phyloP scores from a whole-genome alignment of 2,113 vertebrate species.

The Machaerirhynchus nigripectus region DNA sequence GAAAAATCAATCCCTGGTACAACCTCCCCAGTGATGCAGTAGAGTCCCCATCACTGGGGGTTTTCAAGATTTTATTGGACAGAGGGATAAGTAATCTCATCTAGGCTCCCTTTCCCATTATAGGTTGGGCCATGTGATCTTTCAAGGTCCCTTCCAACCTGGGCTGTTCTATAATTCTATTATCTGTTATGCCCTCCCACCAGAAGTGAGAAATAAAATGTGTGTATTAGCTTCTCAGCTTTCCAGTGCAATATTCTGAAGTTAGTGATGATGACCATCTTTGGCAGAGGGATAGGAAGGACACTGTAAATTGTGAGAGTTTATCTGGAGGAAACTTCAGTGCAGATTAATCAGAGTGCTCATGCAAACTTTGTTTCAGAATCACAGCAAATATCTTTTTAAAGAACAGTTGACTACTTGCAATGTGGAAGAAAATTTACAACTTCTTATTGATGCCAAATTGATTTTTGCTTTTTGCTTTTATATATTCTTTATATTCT shows the following conservation, averaged over 20 bases:
- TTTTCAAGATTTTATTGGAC: not conserved
- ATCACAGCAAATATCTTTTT: not conserved
- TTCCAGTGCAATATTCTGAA: not conserved
- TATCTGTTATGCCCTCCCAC: not conserved
- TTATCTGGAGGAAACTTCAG: not conserved
- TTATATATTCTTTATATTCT: not conserved
- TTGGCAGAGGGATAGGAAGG: not conserved
- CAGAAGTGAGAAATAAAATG: not conserved
- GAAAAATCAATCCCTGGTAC: not conserved
- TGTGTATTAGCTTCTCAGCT: not conserved
- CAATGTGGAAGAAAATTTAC: not conserved
- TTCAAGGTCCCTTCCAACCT: not conserved
- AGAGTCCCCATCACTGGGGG: not conserved
- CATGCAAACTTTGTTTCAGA: not conserved
- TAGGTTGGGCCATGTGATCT: not conserved
- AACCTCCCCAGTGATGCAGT: not conserved
- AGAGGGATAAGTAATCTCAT: not conserved
- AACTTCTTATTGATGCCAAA: not conserved
- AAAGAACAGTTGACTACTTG: not conserved
- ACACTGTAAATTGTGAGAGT: not conserved
- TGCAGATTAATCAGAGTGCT: not conserved
- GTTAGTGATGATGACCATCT: not conserved
- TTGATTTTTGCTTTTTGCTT: not conserved
- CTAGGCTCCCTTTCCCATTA: not conserved
- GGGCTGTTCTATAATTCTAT: not conserved